These are phyloP conservation scores for Gymnoscelis rufifasciata DNA, from an alignment of 2,888 invertebrate species.

Conservation along the genomic window DNA sequence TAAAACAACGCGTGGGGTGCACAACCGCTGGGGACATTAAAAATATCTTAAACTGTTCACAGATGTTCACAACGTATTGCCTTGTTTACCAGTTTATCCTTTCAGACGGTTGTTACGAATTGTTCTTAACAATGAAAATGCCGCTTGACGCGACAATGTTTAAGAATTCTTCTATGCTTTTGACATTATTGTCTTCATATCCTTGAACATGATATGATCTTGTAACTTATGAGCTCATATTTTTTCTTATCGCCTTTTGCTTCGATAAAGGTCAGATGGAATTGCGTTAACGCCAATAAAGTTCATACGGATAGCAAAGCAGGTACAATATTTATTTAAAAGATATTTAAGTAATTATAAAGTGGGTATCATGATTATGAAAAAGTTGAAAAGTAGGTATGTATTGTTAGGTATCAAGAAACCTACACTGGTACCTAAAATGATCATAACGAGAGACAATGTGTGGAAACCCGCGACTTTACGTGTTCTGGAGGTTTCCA, in stretches of 20 bases:
- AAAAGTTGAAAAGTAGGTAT: no score
- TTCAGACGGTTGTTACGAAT: neutral
- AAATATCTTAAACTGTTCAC: slow-evolving; percentile 18
- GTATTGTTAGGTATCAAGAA: no score
- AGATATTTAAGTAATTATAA: no score
- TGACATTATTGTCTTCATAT: neutral
- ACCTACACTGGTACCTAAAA: no score
- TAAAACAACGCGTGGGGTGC: slow-evolving; percentile 21
- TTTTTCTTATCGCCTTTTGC: neutral
- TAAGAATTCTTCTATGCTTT: neutral
- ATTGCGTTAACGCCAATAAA: no score
- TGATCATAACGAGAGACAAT: no score
- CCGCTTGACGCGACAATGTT: neutral
- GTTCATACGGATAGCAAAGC: no score
- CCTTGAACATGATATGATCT: no score
- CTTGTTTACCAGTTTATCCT: slow-evolving; percentile 3
- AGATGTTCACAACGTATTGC: slow-evolving; percentile 20
- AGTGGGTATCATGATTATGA: no score
- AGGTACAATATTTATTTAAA: no score
- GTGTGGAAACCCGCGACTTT: no score
- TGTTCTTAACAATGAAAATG: neutral
- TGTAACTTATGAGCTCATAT: neutral
- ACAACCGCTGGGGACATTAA: slow-evolving; percentile 8
- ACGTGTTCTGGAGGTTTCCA: no score
- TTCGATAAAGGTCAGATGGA: neutral